phyloP scores from a whole-genome alignment of 1,140 invertebrate genomes.

The Drosophila pruinosa region DNA sequence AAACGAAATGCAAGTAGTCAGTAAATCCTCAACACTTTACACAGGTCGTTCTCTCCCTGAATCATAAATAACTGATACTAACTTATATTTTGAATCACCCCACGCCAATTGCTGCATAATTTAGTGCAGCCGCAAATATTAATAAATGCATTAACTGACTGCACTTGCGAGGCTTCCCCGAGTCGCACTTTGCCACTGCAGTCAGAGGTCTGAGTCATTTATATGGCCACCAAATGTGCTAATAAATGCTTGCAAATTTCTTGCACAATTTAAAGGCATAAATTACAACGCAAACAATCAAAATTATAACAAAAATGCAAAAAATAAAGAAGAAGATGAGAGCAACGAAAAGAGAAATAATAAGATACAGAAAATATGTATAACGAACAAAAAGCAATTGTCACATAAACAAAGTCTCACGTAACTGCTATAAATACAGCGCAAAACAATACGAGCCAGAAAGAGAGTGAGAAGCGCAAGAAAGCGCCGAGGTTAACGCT shows the following conservation, averaged over 20 bases:
- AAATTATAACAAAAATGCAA: conserved; percentile 53
- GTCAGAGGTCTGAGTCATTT: conserved; percentile 26
- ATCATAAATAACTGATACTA: background rate
- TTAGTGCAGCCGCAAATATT: background rate
- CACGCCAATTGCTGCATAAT: background rate
- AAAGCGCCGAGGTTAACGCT: conserved; percentile 69
- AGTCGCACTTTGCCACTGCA: background rate
- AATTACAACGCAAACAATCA: conserved; percentile 58
- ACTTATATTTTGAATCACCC: background rate
- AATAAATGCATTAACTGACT: background rate
- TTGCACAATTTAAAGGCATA: conserved; percentile 75
- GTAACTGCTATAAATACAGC: conserved; percentile 76
- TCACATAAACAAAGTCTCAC: conserved; percentile 79
- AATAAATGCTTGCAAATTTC: conserved; percentile 69
- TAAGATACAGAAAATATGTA: conserved; percentile 55
- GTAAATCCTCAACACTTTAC: too few relatives aligned
- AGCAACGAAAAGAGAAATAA: conserved; percentile 28
- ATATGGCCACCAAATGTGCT: conserved; percentile 29
- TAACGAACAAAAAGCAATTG: conserved; percentile 75
- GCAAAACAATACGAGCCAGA: conserved; percentile 17
- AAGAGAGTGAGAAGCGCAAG: conserved; percentile 9
- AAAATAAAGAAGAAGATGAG: background rate
- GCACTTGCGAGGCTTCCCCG: conserved; percentile 47
- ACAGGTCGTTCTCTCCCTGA: too few relatives aligned
- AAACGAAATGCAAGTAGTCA: too few relatives aligned